A percentile compares a stretch with the other conserved stretches of the same genome.
These are phyloP conservation scores for Acanthornis magna DNA, from an alignment of 2,797 vertebrate genomes.

Conservation along the genomic window DNA sequence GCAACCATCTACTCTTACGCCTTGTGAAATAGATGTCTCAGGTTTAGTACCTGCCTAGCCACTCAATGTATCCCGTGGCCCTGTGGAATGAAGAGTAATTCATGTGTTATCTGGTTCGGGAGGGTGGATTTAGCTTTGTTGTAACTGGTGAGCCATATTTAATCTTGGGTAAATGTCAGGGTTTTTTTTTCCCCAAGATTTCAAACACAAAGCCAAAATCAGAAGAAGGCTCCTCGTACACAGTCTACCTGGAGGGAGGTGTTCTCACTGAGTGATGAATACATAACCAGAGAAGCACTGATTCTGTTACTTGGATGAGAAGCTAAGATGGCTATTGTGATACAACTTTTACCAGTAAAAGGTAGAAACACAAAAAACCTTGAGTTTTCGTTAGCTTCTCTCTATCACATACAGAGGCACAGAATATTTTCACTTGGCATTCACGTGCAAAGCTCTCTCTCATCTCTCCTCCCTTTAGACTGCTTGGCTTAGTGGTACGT, in stretches of 20 bases:
- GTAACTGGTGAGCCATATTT: not conserved
- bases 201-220: not conserved
- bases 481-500: not conserved
- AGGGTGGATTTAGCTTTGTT: not conserved
- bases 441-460: not conserved
- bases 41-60: not conserved
- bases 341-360: not conserved
- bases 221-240: not conserved
- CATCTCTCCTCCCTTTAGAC: not conserved
- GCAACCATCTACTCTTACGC: not conserved
- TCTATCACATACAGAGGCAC: not conserved
- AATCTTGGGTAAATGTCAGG: not conserved
- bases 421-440: not conserved
- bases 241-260: not conserved
- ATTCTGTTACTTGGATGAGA: not conserved
- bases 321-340: not conserved
- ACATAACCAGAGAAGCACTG: not conserved
- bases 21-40: not conserved
- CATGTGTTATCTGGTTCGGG: not conserved
- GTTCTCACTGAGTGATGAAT: not conserved
- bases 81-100: not conserved
- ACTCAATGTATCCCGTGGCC: rapidly evolving
- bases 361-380: not conserved
- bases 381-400: not conserved
- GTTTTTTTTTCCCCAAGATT: not conserved